Conservation (phyloP, 2,888 invertebrate species). For the Abrostola tripartita region DNA sequence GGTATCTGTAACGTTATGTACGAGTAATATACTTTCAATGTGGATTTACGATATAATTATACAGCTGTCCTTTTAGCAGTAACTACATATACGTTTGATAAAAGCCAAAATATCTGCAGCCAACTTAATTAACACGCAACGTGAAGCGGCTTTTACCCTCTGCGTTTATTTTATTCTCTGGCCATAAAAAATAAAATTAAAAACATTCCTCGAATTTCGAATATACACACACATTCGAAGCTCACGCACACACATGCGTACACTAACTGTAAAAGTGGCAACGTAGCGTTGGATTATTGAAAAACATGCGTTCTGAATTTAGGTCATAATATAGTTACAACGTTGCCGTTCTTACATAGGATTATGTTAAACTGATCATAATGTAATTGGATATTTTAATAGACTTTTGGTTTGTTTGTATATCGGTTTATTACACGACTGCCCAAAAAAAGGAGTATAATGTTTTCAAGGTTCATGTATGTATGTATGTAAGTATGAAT, state of each 20-base stretch:
- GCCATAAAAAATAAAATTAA: conserved; percentile 10
- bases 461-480: no score
- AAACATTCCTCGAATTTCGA: conserved; percentile 10
- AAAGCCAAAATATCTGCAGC: conserved; percentile 27
- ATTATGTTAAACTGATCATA: conserved; percentile 3
- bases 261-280: conserved; percentile 10
- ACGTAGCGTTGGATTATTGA: conserved; percentile 4
- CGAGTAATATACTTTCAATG: no score
- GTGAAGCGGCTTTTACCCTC: conserved; percentile 18
- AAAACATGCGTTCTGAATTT: conserved; percentile 15
- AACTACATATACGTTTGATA: conserved; percentile 17
- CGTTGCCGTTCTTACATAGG: conserved; percentile 11
- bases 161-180: conserved; percentile 15
- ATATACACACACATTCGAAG: background rate
- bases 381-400: background rate
- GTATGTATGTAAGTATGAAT: no score
- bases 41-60: background rate
- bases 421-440: no score
- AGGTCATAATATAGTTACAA: conserved; percentile 3
- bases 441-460: no score
- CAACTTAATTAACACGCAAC: conserved; percentile 37
- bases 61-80: background rate
- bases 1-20: no score
- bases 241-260: background rate
- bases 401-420: background rate